A percentile compares a stretch with the other conserved stretches of the same genome.
Conservation (phyloP, 2,113 vertebrate genomes). For the Silurus asotus region DNA sequence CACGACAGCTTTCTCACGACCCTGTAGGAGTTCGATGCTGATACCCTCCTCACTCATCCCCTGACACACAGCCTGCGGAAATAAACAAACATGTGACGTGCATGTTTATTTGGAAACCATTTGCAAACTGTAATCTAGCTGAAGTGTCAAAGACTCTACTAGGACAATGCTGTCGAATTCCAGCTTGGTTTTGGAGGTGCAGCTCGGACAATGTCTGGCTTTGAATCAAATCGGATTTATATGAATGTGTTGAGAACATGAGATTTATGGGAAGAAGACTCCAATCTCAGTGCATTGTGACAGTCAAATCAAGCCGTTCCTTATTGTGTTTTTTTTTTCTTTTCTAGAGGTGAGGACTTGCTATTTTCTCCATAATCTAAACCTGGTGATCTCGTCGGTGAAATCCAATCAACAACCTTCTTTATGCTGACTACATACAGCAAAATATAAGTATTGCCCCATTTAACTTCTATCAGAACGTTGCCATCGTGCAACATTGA, state of each 20-base stretch:
- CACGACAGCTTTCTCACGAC: constrained; percentile 70
- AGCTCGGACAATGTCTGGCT: neutral
- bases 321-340: neutral
- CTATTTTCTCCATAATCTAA: neutral
- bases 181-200: neutral
- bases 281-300: too few species aligned
- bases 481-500: neutral
- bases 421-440: too few species aligned
- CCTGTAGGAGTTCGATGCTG: constrained; percentile 69
- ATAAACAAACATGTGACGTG: neutral
- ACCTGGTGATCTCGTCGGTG: too few species aligned
- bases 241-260: neutral
- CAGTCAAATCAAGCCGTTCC: neutral
- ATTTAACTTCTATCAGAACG: neutral
- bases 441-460: too few species aligned
- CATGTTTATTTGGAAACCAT: neutral
- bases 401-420: too few species aligned
- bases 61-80: constrained; percentile 63
- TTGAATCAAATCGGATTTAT: neutral
- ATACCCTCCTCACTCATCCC: constrained; percentile 67
- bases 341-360: neutral
- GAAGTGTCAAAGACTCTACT: neutral
- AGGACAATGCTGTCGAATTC: neutral
- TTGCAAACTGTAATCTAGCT: neutral
- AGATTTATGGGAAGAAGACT: neutral